Base-by-base conservation (phyloP, 2,888 invertebrate genomes). In the Stenurella melanura region DNA sequence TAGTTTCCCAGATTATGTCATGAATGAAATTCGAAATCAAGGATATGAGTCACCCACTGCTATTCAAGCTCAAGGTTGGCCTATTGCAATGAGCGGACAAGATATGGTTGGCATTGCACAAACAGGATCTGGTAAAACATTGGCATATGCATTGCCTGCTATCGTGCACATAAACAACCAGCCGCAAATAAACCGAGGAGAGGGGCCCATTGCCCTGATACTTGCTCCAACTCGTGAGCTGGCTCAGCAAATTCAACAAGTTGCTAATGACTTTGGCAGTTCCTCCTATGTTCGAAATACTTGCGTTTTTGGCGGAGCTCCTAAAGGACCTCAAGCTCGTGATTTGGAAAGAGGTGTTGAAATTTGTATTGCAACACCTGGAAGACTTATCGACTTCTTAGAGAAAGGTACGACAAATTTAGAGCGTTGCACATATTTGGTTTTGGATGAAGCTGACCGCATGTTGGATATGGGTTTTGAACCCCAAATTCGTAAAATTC, bases 381-480 rank as follows among this genome's bases (percentile, higher is more conserved):
- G 97, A n/a, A 91, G 97, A 80, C 90, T 97, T 19, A 92, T 96
- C 78, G 97, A 97, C 88, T 96, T 96, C 85, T 90, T 97, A 30
- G 96, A 96, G 88, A 93, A 93, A 82, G 92, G 92, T 0, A 92
- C 93, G 81, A 93, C 93, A 60, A 95, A 95, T 88, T 90, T 96
- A 78, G 93, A 93, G 81, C 92, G 96, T 79, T 82, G 82, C 83
- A 97, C 97, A 12, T 97, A 97, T 88, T 90, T 97, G 80, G 97
- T 97, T 17, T 90, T 97, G 79, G 97, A 97, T 90, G 97, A 98
- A 90, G 98, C 98, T 81, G 98, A 98, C 89, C 92, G 98, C 67
- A 98, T 98, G 98, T 91, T 98, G 86, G 98, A 98, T 90, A 98
- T 98, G 98, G 98, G 98, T 79, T 98, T 98, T 89, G 98, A 98